Conservation (phyloP, 1,140 invertebrate genomes). For the Holotrichia oblita region DNA sequence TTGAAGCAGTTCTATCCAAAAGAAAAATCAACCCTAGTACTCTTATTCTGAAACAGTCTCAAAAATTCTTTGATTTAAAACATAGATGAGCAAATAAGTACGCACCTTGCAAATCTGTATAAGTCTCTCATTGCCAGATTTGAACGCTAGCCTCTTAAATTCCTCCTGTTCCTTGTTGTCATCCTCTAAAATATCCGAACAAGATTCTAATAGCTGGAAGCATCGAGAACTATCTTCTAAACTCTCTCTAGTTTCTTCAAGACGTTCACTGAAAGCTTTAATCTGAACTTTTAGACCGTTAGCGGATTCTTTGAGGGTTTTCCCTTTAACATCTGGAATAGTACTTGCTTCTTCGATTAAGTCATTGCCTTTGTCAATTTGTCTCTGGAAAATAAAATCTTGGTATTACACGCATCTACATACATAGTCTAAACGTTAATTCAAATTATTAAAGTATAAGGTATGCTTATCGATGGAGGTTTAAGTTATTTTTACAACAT, state of each 20-base stretch:
- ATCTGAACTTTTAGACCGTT: conserved; percentile 74
- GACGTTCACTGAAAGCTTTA: conserved; percentile 74
- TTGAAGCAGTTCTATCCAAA: no score
- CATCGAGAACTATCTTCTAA: conserved; percentile 81
- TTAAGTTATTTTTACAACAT: no score
- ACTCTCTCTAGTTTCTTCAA: conserved; percentile 80
- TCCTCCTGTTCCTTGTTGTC: conserved; percentile 72
- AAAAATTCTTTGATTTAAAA: no score
- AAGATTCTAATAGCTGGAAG: conserved; percentile 79
- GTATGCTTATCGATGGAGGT: no score
- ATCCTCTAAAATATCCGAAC: conserved; percentile 73
- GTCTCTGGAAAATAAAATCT: conserved; percentile 68
- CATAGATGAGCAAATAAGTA: no score
- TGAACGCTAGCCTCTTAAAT: conserved; percentile 76
- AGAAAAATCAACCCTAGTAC: no score
- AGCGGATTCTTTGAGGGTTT: conserved; percentile 74
- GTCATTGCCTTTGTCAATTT: conserved; percentile 83
- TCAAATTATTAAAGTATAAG: no score
- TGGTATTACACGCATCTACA: no score
- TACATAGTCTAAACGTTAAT: no score
- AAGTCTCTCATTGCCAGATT: conserved; percentile 78
- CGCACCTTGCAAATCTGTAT: conserved; percentile 73
- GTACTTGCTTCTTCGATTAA: conserved; percentile 77
- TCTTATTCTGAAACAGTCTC: no score
- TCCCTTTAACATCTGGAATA: conserved; percentile 62